phyloP scores from a whole-genome alignment of 2,797 vertebrate species.

The Acrossocheilus wenchowensis region DNA sequence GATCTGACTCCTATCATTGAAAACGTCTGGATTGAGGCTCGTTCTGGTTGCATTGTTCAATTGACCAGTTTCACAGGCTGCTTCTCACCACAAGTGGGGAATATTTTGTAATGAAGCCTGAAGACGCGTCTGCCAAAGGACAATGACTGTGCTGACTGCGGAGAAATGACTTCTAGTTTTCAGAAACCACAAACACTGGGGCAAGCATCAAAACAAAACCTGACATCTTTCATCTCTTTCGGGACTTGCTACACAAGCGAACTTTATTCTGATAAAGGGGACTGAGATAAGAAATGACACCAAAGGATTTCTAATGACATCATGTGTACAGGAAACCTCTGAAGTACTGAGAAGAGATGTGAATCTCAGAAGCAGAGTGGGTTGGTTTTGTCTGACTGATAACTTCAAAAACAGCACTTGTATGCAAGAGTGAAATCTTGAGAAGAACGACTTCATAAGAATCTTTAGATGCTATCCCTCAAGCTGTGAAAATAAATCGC shows the following conservation, averaged over 20 bases:
- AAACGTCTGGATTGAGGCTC: not conserved
- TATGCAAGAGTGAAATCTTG: no score
- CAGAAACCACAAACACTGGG: conserved; percentile 17
- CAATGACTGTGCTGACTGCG: conserved; percentile 73
- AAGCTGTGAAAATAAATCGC: not conserved
- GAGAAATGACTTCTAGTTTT: conserved; percentile 55
- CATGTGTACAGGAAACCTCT: conserved; percentile 10
- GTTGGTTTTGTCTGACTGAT: not conserved
- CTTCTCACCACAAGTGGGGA: conserved; percentile 67
- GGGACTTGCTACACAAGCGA: not conserved
- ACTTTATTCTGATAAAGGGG: not conserved
- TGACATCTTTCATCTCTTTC: conserved; percentile 37
- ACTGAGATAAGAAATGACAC: conserved; percentile 20
- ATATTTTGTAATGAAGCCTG: conserved; percentile 59
- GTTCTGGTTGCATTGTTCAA: conserved; percentile 22
- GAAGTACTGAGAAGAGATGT: not conserved
- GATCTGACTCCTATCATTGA: conserved; percentile 27
- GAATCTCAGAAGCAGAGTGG: not conserved
- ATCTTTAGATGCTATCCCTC: no score
- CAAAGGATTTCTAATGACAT: not conserved
- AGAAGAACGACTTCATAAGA: not conserved
- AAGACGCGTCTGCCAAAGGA: conserved; percentile 61
- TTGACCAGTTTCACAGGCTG: conserved; percentile 64
- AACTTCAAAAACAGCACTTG: not conserved
- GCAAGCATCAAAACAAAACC: conserved; percentile 19